Base-by-base conservation (phyloP, 1,140 invertebrate genomes). In the Tenebrio molitor region DNA sequence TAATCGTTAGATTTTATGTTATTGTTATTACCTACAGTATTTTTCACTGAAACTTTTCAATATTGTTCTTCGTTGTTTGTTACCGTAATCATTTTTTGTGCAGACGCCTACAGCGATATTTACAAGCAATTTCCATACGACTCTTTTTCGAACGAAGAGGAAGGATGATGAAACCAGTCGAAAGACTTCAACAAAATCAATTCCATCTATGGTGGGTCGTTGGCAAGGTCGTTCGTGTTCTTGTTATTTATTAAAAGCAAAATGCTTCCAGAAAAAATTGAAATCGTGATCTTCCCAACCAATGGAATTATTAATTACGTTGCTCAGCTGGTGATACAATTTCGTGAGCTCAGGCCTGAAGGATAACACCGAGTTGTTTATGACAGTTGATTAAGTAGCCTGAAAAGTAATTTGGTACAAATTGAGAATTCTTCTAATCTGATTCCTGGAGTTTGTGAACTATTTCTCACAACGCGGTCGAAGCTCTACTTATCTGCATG, bases 1-100 rank as follows among this genome's bases (percentile, higher is more conserved):
- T 58, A 58, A 58, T 58, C 50, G 50, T 58, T 58, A 58, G 50
- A 58, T 58, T 58, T 58, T 58, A 58, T 58, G 50, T 33, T 58
- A 58, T 15, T 25, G 50, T 58, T 58, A 58, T 58, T 58, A 10
- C 8, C 46, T 29, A 58, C 23, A 58, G 5, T 58, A 15, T 58
- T 58, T 58, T 25, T n/a, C 50, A 58, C 21, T 53, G 3, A n/a
- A n/a, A n/a, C n/a, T n/a, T n/a, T n/a, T n/a, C n/a, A 33, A 33
- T 33, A 33, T 33, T 33, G 29, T 33, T 33, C 29, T 10, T 33
- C 4, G 4, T 33, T 10, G 29, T 33, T 33, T 33, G n/a, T n/a
- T n/a, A n/a, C n/a, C 4, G 29, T 33, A 33, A 33, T 33, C n/a
- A 33, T 33, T 33, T 33, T 33, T 33, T 33, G 29, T 10, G 0